Evolutionary conservation across 2,888 invertebrate species (phyloP).

Genomic region (Uropetala carovei): DNA sequence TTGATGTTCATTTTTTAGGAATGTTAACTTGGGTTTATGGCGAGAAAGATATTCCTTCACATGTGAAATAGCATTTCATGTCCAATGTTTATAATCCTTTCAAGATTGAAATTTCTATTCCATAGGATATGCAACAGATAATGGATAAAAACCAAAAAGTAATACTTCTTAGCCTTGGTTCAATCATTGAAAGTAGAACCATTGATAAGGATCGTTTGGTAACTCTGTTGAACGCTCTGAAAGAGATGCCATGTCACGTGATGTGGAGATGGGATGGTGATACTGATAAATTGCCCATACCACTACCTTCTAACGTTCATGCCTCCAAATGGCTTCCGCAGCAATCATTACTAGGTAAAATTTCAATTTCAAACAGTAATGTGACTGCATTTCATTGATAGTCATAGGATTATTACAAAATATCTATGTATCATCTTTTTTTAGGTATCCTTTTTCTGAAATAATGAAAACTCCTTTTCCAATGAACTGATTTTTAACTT

Average conservation of each 20-base stretch:
- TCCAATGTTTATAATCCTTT: background rate
- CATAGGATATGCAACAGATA: slow-evolving; percentile 74
- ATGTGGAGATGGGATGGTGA: slow-evolving; percentile 78
- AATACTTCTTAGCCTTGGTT: slow-evolving; percentile 80
- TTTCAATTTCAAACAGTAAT: background rate
- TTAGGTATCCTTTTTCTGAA: too few species aligned
- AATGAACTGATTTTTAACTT: too few species aligned
- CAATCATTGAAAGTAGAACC: slow-evolving; percentile 75
- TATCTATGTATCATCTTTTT: too few species aligned
- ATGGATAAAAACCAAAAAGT: slow-evolving; percentile 77
- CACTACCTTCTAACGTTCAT: slow-evolving; percentile 68
- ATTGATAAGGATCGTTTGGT: slow-evolving; percentile 78
- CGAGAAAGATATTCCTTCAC: background rate
- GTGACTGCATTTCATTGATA: too few species aligned
- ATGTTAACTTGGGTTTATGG: background rate
- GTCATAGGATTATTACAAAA: too few species aligned
- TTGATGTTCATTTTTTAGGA: background rate
- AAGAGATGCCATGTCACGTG: slow-evolving; percentile 77
- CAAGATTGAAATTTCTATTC: background rate
- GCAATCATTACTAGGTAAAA: slow-evolving; percentile 45
- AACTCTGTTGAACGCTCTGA: slow-evolving; percentile 77
- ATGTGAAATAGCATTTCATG: background rate
- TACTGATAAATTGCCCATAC: slow-evolving; percentile 71
- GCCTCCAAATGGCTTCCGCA: slow-evolving; percentile 48
- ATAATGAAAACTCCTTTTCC: too few species aligned